Base-by-base conservation (phyloP, 2,113 vertebrate species). In the Geothlypis trichas region DNA sequence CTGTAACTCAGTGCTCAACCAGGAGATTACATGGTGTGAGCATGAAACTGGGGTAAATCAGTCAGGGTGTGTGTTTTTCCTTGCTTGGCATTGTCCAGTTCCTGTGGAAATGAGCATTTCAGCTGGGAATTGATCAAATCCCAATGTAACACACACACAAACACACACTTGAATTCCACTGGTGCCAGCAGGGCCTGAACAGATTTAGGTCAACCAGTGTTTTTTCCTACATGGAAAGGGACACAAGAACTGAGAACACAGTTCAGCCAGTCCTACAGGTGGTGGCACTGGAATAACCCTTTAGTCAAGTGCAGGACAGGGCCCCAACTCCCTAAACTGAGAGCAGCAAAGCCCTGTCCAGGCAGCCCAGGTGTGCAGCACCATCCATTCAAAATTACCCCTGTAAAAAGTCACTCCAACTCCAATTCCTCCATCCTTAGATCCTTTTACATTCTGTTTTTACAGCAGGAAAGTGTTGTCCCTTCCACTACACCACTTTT, bases 161-260 rank as follows among this genome's bases (percentile, higher is more conserved):
- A 55, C 26, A 42, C 12, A 39, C 67, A 2, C n/a, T 4, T 44
- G 31, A 67, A 87, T 69, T 69, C 21, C 35, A 51, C 1, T 11
- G 9, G 8, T 79, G 35, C 35, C 18, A 30, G 8, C 2, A 65
- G 19, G 21, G 37, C 19, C 62, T 62, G 15, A 2, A 42, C 1
- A 67, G 37, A 62, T 85, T 52, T 27, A 61, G 16, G 23, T 49
- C 39, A 26, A 39, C 35, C 21, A n/a, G 24, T 57, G 49, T 44
- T 62, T 83, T 42, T 15, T 80, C 52, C 44, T 68, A 24, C 23
- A 28, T 4, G 46, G 55, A 54, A 69, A 91, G 23, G 20, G 37
- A 66, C 11, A 8, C 11, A 54, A 42, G 28, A 37, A 24, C 7
- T 55, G 1, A n/a, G 2, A 74, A 15, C 6, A 46, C 0, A 10